Base-by-base conservation (phyloP, 64 coral and sea anemone species). In the Montipora foliosa region DNA sequence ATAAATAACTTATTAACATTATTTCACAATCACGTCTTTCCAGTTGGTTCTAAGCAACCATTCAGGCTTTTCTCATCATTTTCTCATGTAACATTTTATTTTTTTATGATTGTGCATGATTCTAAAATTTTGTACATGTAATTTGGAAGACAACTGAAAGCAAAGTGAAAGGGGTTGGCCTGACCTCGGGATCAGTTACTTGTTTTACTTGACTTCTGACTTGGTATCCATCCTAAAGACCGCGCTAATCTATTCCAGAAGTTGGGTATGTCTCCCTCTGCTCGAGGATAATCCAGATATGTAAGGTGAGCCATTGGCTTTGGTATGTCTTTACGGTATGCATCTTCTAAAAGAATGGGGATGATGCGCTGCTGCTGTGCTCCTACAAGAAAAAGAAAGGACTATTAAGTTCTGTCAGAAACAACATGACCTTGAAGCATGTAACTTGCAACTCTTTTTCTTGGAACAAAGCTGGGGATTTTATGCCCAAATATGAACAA, bases 321-420 rank as follows among this genome's bases (percentile, higher is more conserved):
- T 20, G 81, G 81, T 47, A 84, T 84, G 25, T 21, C 67, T 29
- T 48, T 5, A 20, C 81, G 62, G 46, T 84, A 84, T 10, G 1
- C 61, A 25, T 84, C 81, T 44, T 84, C 81, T 6, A 84, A 47
- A 17, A 84, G 62, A 67, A 84, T 44, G 15, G 81, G 81, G 15
- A 84, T 84, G 62, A 67, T 10, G 25, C 81, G 81, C 46, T 84
- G 37, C 14, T 69, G 12, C 67, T 84, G 62, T 16, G 60, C 81
- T 12, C 81, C 81, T 84, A 37, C 61, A 68, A 69, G 45, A 21
- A 3, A 84, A 57, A 69, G 13, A 84, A 57, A 69, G 13, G 67
- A 8, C 21, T 20, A 14, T 13, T 14, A 2, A 71, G 67, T 17
- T 15, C n/a, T 71, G 13, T 19, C 5, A 19, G 5, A 29, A 29